phyloP scores from a whole-genome alignment of 2,888 invertebrate species.

The Latheticus oryzae region DNA sequence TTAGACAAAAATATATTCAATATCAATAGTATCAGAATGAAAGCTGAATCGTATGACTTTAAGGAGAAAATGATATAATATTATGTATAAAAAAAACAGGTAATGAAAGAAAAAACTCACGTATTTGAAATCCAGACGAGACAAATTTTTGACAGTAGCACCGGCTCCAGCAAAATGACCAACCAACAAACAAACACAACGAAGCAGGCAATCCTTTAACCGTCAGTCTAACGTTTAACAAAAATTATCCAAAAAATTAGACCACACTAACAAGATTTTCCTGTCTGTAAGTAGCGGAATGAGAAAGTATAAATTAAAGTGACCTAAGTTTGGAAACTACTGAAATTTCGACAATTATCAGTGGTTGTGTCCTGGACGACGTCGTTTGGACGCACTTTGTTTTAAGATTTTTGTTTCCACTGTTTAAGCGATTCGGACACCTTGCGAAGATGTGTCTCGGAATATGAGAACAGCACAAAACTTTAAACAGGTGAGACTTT shows the following conservation, averaged over 20 bases:
- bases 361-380: conserved; percentile 20
- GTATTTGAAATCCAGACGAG: conserved; percentile 33
- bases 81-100: too few species aligned
- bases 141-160: conserved; percentile 28
- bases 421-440: conserved; percentile 21
- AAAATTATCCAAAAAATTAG: conserved; percentile 12
- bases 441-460: conserved; percentile 21
- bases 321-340: conserved; percentile 13
- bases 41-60: too few species aligned
- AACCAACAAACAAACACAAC: conserved; percentile 37
- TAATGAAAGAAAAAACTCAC: conserved; percentile 31
- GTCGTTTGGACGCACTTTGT: conserved; percentile 30
- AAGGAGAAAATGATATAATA: too few species aligned
- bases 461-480: conserved; percentile 34
- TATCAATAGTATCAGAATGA: too few species aligned
- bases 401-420: conserved; percentile 13
- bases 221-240: conserved; percentile 23
- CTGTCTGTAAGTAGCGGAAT: conserved; percentile 2
- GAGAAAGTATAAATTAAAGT: conserved; percentile 18
- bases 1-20: too few species aligned
- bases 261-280: conserved; percentile 9
- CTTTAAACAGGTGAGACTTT: conserved; percentile 23
- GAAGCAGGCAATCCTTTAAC: conserved; percentile 36
- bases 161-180: conserved; percentile 40
- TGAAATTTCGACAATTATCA: conserved; percentile 17